Percentiles rank a stretch among this genome's conserved stretches.
These are phyloP conservation scores for Myopa testacea DNA, from an alignment of 2,888 invertebrate genomes.

Conservation along the genomic window DNA sequence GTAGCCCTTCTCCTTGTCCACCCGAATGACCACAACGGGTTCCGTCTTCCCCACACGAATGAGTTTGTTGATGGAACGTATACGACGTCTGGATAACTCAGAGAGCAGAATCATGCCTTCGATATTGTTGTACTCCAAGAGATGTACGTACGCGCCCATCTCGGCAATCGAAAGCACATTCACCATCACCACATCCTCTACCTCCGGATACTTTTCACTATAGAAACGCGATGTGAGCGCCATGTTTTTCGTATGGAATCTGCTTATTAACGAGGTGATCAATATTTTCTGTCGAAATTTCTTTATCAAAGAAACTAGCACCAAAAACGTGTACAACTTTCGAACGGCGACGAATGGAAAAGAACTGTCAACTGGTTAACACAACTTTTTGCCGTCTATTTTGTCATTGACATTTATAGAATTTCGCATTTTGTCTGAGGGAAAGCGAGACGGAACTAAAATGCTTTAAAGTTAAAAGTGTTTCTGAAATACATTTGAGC, in stretches of 20 bases:
- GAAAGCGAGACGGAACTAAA: background rate
- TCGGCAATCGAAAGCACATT: conserved; percentile 98
- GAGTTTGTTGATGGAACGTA: conserved; percentile 98
- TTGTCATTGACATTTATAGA: conserved; percentile 17
- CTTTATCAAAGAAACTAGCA: conserved; percentile 41
- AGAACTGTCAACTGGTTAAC: conserved; percentile 40
- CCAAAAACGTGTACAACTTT: conserved; percentile 60
- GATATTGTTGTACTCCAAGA: conserved; percentile 98
- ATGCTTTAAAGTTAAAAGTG: too few relatives aligned
- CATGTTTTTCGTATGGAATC: conserved; percentile 70
- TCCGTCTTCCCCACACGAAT: conserved; percentile 99
- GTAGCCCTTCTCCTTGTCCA: conserved; percentile 99
- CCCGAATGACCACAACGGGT: conserved; percentile 98
- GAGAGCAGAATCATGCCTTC: conserved; percentile 99
- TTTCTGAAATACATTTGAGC: too few relatives aligned
- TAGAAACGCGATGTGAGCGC: conserved; percentile 97
- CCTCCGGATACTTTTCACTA: conserved; percentile 95
- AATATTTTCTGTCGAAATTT: conserved; percentile 35
- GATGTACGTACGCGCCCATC: conserved; percentile 99
- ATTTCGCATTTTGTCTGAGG: conserved; percentile 15
- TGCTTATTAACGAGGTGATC: conserved; percentile 25
- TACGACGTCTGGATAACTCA: conserved; percentile 97
- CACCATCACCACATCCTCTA: conserved; percentile 99
- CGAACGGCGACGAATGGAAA: conserved; percentile 38
- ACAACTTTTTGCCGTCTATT: conserved; percentile 41